Evolutionary conservation across 2,113 vertebrate species (phyloP).

Genomic region (Hepsetus odoe): DNA sequence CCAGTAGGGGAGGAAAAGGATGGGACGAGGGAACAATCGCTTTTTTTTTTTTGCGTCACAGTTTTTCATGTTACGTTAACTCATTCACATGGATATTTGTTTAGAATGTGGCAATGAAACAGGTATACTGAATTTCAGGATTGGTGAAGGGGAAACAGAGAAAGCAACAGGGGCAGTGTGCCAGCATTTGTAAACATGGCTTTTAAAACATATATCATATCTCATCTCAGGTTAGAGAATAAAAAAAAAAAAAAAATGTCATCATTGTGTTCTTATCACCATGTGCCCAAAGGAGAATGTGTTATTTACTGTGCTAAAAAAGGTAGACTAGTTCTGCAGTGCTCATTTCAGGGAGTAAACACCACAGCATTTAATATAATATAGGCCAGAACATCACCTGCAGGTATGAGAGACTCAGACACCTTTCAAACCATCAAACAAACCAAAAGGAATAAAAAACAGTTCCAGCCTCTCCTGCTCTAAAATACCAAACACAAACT

Average conservation of each 20-base stretch:
- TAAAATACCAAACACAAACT: background rate
- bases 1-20: slow-evolving; percentile 5
- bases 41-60: slow-evolving; percentile 3
- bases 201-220: too few species aligned
- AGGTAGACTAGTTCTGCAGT: too few species aligned
- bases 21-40: background rate
- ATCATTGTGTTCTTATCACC: background rate
- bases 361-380: slow-evolving; percentile 12
- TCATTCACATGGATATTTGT: background rate
- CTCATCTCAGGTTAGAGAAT: too few species aligned
- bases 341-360: slow-evolving; percentile 9
- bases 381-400: slow-evolving; percentile 32
- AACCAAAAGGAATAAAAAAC: too few species aligned
- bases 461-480: background rate
- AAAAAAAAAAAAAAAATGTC: too few species aligned
- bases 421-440: background rate
- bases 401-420: slow-evolving; percentile 21
- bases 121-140: background rate
- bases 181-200: too few species aligned
- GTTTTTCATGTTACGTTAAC: background rate
- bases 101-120: background rate
- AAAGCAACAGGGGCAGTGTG: background rate
- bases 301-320: too few species aligned
- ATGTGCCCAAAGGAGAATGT: background rate
- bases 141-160: background rate